phyloP scores from a whole-genome alignment of 2,113 vertebrate genomes.

The Entomyzon cyanotis region DNA sequence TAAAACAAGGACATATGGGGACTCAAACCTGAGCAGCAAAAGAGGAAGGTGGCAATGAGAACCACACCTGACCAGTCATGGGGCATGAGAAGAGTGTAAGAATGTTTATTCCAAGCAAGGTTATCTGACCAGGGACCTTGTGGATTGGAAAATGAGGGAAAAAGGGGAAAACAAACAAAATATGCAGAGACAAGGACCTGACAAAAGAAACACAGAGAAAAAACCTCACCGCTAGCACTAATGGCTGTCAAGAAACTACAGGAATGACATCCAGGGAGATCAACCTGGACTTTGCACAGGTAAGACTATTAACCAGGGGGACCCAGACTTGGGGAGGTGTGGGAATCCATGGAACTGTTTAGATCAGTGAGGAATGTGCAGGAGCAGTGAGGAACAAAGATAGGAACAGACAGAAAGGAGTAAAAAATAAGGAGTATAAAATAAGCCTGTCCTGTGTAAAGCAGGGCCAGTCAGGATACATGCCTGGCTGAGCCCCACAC shows the following conservation, averaged over 20 bases:
- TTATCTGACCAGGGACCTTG: background rate
- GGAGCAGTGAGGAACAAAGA: background rate
- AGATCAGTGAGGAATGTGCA: background rate
- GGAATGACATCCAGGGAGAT: background rate
- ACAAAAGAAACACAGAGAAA: background rate
- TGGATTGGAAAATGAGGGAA: background rate
- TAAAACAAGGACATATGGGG: background rate
- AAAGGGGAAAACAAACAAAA: background rate
- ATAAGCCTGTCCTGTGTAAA: fast-evolving
- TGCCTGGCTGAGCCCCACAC: background rate
- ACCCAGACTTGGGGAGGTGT: too few relatives aligned
- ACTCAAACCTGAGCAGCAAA: background rate
- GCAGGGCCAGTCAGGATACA: background rate
- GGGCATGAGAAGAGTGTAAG: background rate
- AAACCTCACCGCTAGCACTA: background rate
- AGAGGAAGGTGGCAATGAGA: background rate
- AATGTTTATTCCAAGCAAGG: background rate
- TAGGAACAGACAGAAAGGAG: background rate
- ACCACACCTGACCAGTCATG: background rate
- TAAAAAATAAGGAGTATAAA: background rate
- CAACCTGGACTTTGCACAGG: background rate
- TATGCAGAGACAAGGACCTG: background rate
- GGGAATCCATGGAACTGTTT: background rate
- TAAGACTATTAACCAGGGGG: background rate
- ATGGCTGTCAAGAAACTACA: background rate